Evolutionary conservation across 2,797 vertebrate species (phyloP).

Genomic region (Tokudaia tokunoshimensis): DNA sequence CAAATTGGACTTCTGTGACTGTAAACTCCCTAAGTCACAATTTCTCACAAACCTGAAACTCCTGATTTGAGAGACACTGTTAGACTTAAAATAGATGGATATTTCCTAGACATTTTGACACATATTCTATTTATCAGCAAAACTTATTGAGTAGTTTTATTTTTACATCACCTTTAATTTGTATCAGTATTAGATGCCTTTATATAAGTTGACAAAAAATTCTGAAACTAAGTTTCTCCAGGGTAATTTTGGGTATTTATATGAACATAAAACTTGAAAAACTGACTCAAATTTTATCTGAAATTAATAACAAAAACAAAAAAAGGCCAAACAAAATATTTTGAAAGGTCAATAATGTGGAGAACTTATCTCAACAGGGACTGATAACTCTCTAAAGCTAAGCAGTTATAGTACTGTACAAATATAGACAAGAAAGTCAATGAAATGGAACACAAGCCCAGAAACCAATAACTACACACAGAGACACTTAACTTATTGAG

Average conservation of each 20-base stretch:
- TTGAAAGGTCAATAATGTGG: background rate
- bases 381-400: background rate
- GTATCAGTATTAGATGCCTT: background rate
- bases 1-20: background rate
- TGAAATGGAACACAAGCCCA: background rate
- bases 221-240: background rate
- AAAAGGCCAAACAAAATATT: background rate
- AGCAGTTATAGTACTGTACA: background rate
- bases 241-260: background rate
- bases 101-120: background rate
- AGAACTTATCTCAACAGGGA: background rate
- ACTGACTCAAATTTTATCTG: background rate
- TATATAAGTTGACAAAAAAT: background rate
- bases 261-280: background rate
- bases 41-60: background rate
- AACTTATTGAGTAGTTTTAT: background rate
- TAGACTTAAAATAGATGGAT: background rate
- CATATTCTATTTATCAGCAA: background rate
- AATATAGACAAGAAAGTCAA: background rate
- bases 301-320: constrained; percentile 5
- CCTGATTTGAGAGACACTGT: background rate
- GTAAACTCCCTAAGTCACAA: background rate
- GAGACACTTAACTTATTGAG: background rate
- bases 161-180: background rate
- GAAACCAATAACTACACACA: background rate